These are phyloP conservation scores for Vanessa atalanta DNA, from an alignment of 1,140 invertebrate species.

Conservation along the genomic window DNA sequence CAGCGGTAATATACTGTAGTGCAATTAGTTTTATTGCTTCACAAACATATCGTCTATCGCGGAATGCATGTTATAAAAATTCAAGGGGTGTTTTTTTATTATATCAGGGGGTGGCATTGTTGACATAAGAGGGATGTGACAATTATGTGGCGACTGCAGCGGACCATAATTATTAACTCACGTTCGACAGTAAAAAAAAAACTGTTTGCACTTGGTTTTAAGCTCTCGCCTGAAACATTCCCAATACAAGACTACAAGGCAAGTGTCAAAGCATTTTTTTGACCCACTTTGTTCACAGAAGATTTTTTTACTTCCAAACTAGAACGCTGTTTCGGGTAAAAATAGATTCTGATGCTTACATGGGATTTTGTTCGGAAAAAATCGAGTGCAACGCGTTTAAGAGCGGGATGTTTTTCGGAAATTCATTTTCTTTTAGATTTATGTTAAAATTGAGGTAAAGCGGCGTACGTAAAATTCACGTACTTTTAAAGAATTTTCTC, in stretches of 20 bases:
- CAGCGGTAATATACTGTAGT: not conserved
- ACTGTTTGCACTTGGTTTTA: slow-evolving; percentile 2
- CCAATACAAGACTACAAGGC: slow-evolving; percentile 18
- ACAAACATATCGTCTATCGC: slow-evolving; percentile 12
- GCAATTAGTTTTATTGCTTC: slow-evolving; percentile 20
- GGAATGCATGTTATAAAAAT: slow-evolving; percentile 22
- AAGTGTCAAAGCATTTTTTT: slow-evolving; percentile 39
- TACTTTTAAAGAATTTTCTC: slow-evolving; percentile 10
- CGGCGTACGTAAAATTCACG: slow-evolving; percentile 18
- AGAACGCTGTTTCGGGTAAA: slow-evolving; percentile 39
- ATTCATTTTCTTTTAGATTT: slow-evolving; percentile 38
- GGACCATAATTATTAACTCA: slow-evolving; percentile 27
- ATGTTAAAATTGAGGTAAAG: slow-evolving; percentile 34
- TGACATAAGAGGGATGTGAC: slow-evolving; percentile 36
- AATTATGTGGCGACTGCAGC: slow-evolving; percentile 31
- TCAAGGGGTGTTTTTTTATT: slow-evolving; percentile 32
- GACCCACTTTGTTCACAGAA: slow-evolving; percentile 44
- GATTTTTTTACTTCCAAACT: slow-evolving; percentile 42
- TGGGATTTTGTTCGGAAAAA: slow-evolving; percentile 43
- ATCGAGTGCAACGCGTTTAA: slow-evolving; percentile 35
- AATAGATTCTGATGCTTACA: slow-evolving; percentile 46
- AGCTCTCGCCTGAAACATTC: not conserved
- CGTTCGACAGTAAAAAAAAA: slow-evolving; percentile 29
- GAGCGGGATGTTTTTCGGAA: slow-evolving; percentile 35
- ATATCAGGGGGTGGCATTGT: slow-evolving; percentile 28